Base-by-base conservation (phyloP, 2,797 vertebrate species). In the Steatocranus sp. region DNA sequence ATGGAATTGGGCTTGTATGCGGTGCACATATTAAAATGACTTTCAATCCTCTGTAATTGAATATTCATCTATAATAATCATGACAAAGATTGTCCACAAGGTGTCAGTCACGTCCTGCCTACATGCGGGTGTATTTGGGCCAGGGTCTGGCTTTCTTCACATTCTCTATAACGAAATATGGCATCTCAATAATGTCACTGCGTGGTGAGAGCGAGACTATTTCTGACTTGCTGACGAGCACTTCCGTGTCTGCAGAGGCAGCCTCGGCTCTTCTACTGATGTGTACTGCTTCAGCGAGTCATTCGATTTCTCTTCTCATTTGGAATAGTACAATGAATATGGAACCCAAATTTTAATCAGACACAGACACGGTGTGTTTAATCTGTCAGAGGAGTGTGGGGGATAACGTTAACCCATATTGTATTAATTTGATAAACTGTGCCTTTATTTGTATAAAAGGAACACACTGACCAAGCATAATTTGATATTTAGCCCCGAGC, bases 51-150 rank as follows among this genome's bases (percentile, higher is more conserved):
- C 38, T 46, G 23, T 68, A 46, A 70, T 17, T 43, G 23, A 11
- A 30, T 30, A 46, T 2, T 34, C n/a, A 2, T 9, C 49, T 63
- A 43, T 23, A 50, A 43, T 3, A 6, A 23, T 10, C 53, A 18
- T 84, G 51, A 68, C 68, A 49, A 4, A 18, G 10, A 5, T 1
- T 36, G 34, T 20, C 93, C 95, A 90, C 92, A 23, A 90, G 94
- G 80, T 90, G 93, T 89, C 93, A 89, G 88, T 41, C 79, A 43
- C n/a, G 83, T n/a, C 11, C 87, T 9, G 66, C 14, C 12, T 25
- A 8, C 32, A 6, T 0, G 53, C 15, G 1, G 25, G 25, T 48
- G 20, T 3, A 3, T 27, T 11, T n/a, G 10, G 30, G 51, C 5
- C 78, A 8, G 12, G 0, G 32, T 68, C 17, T 38, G 30, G 10